Percentiles rank a stretch among this genome's conserved stretches.
These are phyloP conservation scores for Helobdella robusta DNA, from an alignment of 2,888 invertebrate species.

Conservation along the genomic window DNA sequence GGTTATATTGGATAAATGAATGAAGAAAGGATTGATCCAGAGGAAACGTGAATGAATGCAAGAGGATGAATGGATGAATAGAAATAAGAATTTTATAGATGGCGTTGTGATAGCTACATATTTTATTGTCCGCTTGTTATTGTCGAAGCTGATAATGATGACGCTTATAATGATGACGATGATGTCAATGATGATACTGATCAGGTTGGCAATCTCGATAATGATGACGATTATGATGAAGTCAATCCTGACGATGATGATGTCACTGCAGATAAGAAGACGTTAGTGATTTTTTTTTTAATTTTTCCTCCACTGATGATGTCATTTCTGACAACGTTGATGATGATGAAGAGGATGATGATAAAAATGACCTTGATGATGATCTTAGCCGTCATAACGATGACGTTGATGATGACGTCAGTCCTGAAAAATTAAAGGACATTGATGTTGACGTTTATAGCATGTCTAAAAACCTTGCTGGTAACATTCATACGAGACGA, in stretches of 20 bases:
- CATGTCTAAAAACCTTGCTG: neutral
- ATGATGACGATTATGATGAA: neutral
- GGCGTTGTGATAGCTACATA: no score
- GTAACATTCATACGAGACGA: neutral
- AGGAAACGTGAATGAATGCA: neutral
- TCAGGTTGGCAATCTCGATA: neutral
- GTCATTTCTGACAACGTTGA: no score
- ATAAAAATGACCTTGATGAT: neutral
- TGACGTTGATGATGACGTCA: neutral
- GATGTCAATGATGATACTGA: neutral
- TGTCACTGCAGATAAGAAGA: no score
- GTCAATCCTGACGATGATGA: neutral
- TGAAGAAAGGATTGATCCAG: neutral
- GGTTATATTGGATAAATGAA: no score
- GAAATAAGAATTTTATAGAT: neutral
- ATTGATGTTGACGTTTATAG: neutral
- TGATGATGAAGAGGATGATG: neutral
- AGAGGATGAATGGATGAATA: neutral
- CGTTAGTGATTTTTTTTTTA: no score
- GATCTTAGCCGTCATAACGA: neutral
- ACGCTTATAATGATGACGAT: neutral
- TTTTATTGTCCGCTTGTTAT: neutral
- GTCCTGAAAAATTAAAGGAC: no score
- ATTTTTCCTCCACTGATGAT: no score
- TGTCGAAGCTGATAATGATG: neutral